These are phyloP conservation scores for Athrips mouffetella DNA, from an alignment of 2,888 invertebrate genomes.

Conservation along the genomic window DNA sequence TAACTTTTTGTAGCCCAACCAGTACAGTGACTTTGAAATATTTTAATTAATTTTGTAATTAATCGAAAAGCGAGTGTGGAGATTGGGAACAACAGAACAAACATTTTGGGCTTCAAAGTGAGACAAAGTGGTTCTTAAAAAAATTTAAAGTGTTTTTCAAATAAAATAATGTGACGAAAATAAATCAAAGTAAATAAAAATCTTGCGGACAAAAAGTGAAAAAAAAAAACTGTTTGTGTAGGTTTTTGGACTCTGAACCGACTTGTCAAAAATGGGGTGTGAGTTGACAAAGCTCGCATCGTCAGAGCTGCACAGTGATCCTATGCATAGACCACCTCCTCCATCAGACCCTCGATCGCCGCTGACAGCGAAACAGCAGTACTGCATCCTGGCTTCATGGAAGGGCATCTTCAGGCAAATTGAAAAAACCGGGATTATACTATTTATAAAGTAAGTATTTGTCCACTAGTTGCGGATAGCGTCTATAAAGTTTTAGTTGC, in stretches of 20 bases:
- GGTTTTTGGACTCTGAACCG: not conserved
- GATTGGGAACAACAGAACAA: not conserved
- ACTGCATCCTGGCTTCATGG: constrained; percentile 93
- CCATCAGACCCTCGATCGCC: constrained; percentile 88
- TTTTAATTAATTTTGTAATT: constrained; percentile 2
- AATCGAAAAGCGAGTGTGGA: not conserved
- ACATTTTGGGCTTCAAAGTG: not conserved
- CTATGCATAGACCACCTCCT: constrained; percentile 80
- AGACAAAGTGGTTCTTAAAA: not conserved
- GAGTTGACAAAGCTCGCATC: constrained; percentile 84
- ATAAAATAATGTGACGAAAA: not conserved
- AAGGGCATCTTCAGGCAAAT: constrained; percentile 92
- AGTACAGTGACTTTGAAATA: not conserved
- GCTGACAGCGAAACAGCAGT: constrained; percentile 89
- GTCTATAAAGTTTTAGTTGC: not conserved
- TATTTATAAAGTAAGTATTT: constrained; percentile 90
- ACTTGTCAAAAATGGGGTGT: constrained; percentile 81
- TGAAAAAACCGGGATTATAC: constrained; percentile 89
- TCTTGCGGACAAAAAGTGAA: too few species aligned
- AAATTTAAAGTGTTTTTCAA: not conserved
- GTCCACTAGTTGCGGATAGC: not conserved
- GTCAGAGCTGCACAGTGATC: constrained; percentile 61
- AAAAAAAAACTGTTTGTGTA: too few species aligned
- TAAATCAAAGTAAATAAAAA: not conserved
- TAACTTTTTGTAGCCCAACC: constrained; percentile 8